These are phyloP conservation scores for Pluvianellus socialis DNA, from an alignment of 2,113 vertebrate species.

Conservation along the genomic window DNA sequence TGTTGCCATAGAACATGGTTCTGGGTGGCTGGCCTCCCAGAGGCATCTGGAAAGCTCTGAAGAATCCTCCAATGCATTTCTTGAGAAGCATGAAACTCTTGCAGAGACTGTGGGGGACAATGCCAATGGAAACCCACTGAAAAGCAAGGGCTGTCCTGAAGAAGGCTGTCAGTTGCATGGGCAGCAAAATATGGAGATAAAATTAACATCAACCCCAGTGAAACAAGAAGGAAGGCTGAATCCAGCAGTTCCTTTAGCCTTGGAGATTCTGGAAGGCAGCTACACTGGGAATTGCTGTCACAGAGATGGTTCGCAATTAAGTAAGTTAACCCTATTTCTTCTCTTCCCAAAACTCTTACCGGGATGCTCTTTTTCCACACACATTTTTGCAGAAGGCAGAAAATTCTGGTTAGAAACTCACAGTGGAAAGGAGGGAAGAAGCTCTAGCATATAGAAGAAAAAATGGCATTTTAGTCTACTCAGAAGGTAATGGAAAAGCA, in stretches of 20 bases:
- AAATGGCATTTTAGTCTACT: not conserved
- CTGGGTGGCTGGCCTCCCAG: not conserved
- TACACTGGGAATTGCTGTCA: slow-evolving; percentile 84
- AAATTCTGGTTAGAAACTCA: not conserved
- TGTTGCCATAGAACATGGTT: not conserved
- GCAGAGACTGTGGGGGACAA: not conserved
- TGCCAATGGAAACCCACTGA: not conserved
- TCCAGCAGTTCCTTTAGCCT: not conserved
- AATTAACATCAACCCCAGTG: slow-evolving; percentile 85
- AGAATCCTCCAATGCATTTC: not conserved
- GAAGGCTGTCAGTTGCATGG: not conserved
- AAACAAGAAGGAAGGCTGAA: not conserved
- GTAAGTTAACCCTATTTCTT: slow-evolving; percentile 69
- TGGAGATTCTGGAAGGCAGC: slow-evolving; percentile 77
- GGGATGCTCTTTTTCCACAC: not conserved
- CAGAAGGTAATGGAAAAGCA: not conserved
- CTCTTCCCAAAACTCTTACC: not conserved
- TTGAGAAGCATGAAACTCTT: not conserved
- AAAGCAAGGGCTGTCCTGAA: not conserved
- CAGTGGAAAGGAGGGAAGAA: not conserved
- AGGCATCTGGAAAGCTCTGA: not conserved
- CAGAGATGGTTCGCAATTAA: slow-evolving; percentile 84
- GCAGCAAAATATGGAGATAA: slow-evolving; percentile 36
- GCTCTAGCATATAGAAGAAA: not conserved
- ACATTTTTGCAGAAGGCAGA: not conserved